Conservation (phyloP, 2,888 invertebrate genomes). For the Cloeon dipterum region DNA sequence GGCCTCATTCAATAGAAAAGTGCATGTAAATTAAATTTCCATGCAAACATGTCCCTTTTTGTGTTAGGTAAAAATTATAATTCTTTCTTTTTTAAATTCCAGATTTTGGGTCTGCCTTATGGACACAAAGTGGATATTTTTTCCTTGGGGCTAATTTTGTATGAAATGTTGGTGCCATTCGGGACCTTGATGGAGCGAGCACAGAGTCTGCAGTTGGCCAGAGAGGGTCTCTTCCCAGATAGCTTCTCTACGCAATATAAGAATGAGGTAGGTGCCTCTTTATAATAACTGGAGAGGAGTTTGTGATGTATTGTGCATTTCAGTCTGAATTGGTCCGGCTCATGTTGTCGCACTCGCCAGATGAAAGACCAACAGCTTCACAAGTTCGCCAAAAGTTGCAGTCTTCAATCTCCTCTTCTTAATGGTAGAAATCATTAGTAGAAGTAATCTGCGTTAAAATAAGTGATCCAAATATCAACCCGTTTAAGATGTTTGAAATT, state of each 20-base stretch:
- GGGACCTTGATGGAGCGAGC: conserved; percentile 77
- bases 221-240: conserved; percentile 41
- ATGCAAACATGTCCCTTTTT: too few relatives aligned
- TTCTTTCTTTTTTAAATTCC: conserved; percentile 14
- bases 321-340: neutral
- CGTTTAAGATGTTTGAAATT: too few relatives aligned
- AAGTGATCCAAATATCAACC: too few relatives aligned
- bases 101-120: conserved; percentile 41
- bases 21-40: too few relatives aligned
- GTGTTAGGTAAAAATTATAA: neutral
- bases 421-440: too few relatives aligned
- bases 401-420: too few relatives aligned
- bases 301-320: too few relatives aligned
- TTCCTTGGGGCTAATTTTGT: conserved; percentile 79
- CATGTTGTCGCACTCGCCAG: conserved; percentile 55
- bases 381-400: conserved; percentile 42
- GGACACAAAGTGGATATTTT: conserved; percentile 89
- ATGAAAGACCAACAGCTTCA: conserved; percentile 47
- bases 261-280: too few relatives aligned
- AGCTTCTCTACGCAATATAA: conserved; percentile 38
- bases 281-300: too few relatives aligned
- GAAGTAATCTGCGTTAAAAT: too few relatives aligned
- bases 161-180: conserved; percentile 80
- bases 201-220: conserved; percentile 34
- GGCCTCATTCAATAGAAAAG: neutral